phyloP scores from a whole-genome alignment of 2,797 vertebrate species.

The Sebastes oblongus region DNA sequence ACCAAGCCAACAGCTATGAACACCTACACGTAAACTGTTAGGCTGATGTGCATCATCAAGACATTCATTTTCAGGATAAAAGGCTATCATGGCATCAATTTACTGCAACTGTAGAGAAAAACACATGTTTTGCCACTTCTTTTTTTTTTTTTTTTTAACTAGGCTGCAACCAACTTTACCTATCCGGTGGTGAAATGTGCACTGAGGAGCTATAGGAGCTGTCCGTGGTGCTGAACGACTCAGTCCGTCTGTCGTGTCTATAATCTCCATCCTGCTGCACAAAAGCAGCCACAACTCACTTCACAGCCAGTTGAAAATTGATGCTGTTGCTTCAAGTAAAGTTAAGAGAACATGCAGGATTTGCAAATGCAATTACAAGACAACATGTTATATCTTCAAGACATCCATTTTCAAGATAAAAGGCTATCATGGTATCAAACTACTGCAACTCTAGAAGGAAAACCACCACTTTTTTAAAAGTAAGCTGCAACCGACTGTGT shows the following conservation, averaged over 20 bases:
- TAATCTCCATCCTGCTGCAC: not conserved
- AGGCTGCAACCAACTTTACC: not conserved
- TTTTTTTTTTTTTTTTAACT: no score
- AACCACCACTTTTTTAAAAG: not conserved
- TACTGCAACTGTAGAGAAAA: not conserved
- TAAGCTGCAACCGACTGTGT: not conserved
- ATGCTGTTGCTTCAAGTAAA: no score
- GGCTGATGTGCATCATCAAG: not conserved
- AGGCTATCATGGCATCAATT: not conserved
- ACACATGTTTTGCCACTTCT: not conserved
- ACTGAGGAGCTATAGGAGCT: not conserved
- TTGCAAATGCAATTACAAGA: no score
- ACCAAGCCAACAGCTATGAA: not conserved
- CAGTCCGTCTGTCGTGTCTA: not conserved
- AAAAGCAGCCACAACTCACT: not conserved
- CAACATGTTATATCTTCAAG: not conserved
- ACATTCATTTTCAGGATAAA: not conserved
- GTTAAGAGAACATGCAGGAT: no score
- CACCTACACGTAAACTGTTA: not conserved
- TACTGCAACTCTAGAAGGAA: not conserved
- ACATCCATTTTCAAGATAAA: not conserved
- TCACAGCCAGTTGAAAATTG: no score
- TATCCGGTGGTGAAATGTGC: not conserved
- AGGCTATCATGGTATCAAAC: not conserved
- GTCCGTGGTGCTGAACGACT: constrained; percentile 36